Conservation (phyloP, 1,140 invertebrate genomes). For the Ptiloglossa arizonensis region DNA sequence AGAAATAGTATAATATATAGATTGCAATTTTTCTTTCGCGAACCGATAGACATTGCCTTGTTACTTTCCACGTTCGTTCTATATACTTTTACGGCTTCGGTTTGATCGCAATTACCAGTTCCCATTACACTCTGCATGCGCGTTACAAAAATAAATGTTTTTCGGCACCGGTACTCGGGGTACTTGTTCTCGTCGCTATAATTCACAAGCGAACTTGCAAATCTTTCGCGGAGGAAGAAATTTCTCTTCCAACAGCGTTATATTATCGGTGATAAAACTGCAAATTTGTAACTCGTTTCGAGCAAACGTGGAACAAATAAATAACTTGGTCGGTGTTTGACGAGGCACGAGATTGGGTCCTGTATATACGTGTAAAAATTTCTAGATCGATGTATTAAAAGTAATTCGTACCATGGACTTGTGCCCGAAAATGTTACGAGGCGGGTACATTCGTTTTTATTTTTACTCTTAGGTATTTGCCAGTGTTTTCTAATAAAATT, state of each 20-base stretch:
- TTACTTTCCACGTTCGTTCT: too few relatives aligned
- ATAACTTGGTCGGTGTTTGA: background rate
- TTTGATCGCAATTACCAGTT: too few relatives aligned
- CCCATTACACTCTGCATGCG: too few relatives aligned
- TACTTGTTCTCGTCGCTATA: too few relatives aligned
- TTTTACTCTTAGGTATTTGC: background rate
- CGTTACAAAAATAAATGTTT: too few relatives aligned
- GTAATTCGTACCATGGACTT: background rate
- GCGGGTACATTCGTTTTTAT: background rate
- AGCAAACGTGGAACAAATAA: background rate
- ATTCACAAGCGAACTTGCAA: background rate
- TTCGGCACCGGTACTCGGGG: too few relatives aligned
- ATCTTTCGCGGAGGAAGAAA: background rate
- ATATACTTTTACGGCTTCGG: too few relatives aligned
- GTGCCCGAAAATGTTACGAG: background rate
- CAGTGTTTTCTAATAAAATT: slow-evolving; percentile 7
- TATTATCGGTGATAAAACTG: background rate
- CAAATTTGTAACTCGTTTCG: background rate
- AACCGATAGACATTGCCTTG: too few relatives aligned
- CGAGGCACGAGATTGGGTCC: background rate
- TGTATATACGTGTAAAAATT: slow-evolving; percentile 6
- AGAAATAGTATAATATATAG: too few relatives aligned
- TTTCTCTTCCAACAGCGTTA: background rate
- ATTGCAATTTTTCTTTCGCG: too few relatives aligned
- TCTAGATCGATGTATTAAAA: background rate